Percentiles rank a stretch among this genome's conserved stretches.
phyloP scores from a whole-genome alignment of 2,888 invertebrate species.

The Cheilosia urbana region DNA sequence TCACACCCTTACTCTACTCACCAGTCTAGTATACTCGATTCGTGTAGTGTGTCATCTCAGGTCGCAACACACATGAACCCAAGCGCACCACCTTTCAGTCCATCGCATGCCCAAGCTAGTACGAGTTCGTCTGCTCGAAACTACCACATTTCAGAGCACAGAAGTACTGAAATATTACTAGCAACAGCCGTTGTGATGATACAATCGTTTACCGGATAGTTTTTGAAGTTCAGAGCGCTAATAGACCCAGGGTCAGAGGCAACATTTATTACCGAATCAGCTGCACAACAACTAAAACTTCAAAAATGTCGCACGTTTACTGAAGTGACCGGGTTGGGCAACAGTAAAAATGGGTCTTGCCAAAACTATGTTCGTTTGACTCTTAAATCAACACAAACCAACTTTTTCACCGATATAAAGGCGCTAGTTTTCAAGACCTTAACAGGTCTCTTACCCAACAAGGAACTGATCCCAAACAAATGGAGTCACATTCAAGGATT shows the following conservation, averaged over 20 bases:
- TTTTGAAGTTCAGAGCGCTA: too few species aligned
- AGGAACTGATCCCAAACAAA: background rate
- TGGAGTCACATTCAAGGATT: conserved; percentile 27
- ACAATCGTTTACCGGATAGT: too few species aligned
- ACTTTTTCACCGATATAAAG: background rate
- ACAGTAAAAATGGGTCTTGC: conserved; percentile 3
- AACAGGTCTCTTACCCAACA: background rate
- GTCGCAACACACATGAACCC: conserved; percentile 3
- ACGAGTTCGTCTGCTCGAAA: conserved; percentile 3
- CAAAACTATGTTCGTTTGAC: background rate
- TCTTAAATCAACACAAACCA: conserved; percentile 3
- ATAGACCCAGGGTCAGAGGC: too few species aligned
- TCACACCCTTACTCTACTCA: background rate
- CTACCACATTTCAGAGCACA: background rate
- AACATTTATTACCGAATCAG: too few species aligned
- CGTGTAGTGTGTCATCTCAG: background rate
- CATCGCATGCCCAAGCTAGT: background rate
- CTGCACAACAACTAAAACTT: too few species aligned
- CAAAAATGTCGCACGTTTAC: background rate
- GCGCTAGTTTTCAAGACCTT: conserved; percentile 15
- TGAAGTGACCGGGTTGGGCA: conserved; percentile 13
- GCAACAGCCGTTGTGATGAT: conserved; percentile 6
- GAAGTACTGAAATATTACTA: background rate
- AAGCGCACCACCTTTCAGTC: background rate
- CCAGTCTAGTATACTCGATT: background rate